Base-by-base conservation (phyloP, 2,888 invertebrate genomes). In the Zhengitettix transpicula region DNA sequence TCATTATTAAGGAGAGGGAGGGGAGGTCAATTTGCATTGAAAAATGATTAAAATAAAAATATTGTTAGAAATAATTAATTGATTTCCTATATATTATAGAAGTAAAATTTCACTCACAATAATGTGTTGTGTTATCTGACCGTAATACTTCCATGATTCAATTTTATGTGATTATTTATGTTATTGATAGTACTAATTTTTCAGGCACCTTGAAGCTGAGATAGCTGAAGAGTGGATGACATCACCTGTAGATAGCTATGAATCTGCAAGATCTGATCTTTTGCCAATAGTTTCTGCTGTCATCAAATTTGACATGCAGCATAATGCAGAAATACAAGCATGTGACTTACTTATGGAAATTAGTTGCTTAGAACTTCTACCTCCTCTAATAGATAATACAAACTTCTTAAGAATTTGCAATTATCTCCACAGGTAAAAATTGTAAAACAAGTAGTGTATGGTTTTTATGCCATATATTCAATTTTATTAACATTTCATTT, bases 331-430 rank as follows among this genome's bases (percentile, higher is more conserved):
- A 75, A 92, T 96, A 0, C 98, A 99, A 75, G 98, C 97, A 1
- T 98, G 97, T 72, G 99, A 99, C 76, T 77, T 99, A 61, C 77
- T 99, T 0, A 97, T 98, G 87, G 99, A 99, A 77, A 92, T 99
- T 65, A 98, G 98, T 70, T 80, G 84, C 63, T 77, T 99, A 55
- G 89, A 92, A 68, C 75, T 96, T 56, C 75, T 99, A 17, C 83
- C 87, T 28, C 81, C 89, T 59, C 90, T 90, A 69, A 91, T 97
- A 66, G 92, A 93, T 67, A 85, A 86, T 67, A 87, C 87, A 67
- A 92, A 90, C 47, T 60, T 53, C 16, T 16, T 41, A 12, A 41
- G 57, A 14, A 51, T 60, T 10, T 57, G 57, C 7, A 41, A 42
- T 14, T 60, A 60, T 51, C 52, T 60, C 7, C 16, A 47, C 40